Evolutionary conservation across 2,113 vertebrate genomes (phyloP), one percentile per base, ranked within the genome.

Genomic region (Sialia sialis): DNA sequence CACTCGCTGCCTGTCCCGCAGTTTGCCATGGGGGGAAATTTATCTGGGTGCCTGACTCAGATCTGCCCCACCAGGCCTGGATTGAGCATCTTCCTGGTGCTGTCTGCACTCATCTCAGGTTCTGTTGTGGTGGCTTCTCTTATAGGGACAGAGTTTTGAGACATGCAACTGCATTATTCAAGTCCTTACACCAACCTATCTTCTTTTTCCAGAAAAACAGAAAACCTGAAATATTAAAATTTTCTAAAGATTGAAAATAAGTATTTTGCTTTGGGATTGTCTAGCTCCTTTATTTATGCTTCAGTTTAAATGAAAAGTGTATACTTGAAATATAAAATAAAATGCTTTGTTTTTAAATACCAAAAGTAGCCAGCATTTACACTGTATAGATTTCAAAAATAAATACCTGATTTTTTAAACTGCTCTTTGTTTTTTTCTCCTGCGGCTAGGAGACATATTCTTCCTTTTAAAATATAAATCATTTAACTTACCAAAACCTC

Each of bases 41-140:
- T 26, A 5, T 52, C 56, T 62, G 46, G 38, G 36, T 52, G 13
- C 0, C 0, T 70, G 25, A 43, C 5, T 7, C 67, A 52, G 20
- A 26, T 43, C 38, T 72, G 56, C 20, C 38, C 52, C 46, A 10
- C 25, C 67, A 38, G 55, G 56, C 20, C 46, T 32, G 10, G 38
- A 26, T 62, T 43, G 26, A 62, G 20, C 38, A 52, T 72, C 20
- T 30, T 52, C 16, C 32, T 38, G 21, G 10, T 52, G 38, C 13
- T 36, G 30, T 25, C 56, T 43, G 26, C 16, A 6, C 46, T 62
- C 20, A 16, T 13, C 32, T 72, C 80, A 38, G 2, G 10, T 21
- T 72, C 9, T 63, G 13, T 27, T 38, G 58, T 46, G 21, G 27
- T 26, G 27, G 21, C 13, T 54, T 32, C 9, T 27, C 16, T 41